phyloP scores from a whole-genome alignment of 2,888 invertebrate species.

The Diarsia rubi region DNA sequence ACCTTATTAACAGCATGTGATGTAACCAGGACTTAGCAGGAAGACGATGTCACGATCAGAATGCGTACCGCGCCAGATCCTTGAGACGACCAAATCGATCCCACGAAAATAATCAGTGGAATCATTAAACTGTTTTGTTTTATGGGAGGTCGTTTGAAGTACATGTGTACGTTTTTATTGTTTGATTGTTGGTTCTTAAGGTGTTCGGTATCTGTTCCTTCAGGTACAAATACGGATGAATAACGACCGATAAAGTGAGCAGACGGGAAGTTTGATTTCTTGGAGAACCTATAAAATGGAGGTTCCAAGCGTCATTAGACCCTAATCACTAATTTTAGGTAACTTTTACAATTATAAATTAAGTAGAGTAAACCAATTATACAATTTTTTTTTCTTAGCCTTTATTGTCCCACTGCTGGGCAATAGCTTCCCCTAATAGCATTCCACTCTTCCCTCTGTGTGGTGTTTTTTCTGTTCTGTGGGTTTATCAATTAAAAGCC shows the following conservation, averaged over 20 bases:
- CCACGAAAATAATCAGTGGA: constrained; percentile 74
- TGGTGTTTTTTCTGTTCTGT: too few relatives aligned
- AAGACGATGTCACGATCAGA: constrained; percentile 74
- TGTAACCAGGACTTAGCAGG: constrained; percentile 85
- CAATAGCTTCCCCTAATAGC: too few relatives aligned
- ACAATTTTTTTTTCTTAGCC: too few relatives aligned
- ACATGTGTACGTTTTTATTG: constrained; percentile 80
- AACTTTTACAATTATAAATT: background rate
- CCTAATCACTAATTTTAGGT: background rate
- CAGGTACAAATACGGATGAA: constrained; percentile 21
- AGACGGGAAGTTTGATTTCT: constrained; percentile 26
- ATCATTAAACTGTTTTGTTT: constrained; percentile 81
- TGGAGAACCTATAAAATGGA: constrained; percentile 24
- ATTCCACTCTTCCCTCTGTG: too few relatives aligned
- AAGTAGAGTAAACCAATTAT: too few relatives aligned
- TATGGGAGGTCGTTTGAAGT: constrained; percentile 81
- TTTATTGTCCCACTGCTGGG: too few relatives aligned
- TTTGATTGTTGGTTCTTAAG: constrained; percentile 78
- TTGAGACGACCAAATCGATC: constrained; percentile 81
- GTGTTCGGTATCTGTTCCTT: constrained; percentile 59
- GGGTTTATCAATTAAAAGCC: too few relatives aligned
- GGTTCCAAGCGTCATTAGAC: background rate
- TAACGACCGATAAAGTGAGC: constrained; percentile 27
- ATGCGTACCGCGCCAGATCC: constrained; percentile 80
- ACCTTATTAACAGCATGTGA: constrained; percentile 84